Conservation (phyloP, 2,888 invertebrate species). For the Plebejus melissa region DNA sequence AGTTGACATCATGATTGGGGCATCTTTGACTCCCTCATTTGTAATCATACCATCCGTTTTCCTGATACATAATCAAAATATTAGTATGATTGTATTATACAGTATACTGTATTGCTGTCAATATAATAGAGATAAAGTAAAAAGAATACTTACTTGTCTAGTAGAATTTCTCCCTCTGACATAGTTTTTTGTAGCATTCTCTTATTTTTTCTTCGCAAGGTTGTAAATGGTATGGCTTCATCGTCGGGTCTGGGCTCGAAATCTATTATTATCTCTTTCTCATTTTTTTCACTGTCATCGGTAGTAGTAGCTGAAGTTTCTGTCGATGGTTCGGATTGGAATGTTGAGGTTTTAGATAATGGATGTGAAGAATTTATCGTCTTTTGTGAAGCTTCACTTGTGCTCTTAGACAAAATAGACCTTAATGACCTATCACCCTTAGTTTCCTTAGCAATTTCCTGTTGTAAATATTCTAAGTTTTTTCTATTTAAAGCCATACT, state of each 20-base stretch:
- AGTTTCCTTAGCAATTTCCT: slow-evolving; percentile 73
- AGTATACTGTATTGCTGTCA: not conserved
- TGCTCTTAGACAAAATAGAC: slow-evolving; percentile 69
- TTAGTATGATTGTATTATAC: not conserved
- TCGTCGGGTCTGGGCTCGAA: slow-evolving; percentile 87
- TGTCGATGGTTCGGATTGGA: slow-evolving; percentile 75
- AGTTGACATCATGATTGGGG: slow-evolving; percentile 75
- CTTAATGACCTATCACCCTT: slow-evolving; percentile 61
- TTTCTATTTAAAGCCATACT: slow-evolving; percentile 74
- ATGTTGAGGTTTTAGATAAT: slow-evolving; percentile 71
- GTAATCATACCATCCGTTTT: slow-evolving; percentile 68
- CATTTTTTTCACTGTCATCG: slow-evolving; percentile 80
- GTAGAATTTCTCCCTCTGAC: slow-evolving; percentile 88
- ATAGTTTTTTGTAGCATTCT: slow-evolving; percentile 85
- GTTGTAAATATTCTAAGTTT: slow-evolving; percentile 73
- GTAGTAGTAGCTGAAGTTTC: slow-evolving; percentile 75
- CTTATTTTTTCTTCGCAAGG: slow-evolving; percentile 70
- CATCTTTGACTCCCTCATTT: slow-evolving; percentile 69
- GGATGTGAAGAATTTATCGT: slow-evolving; percentile 63
- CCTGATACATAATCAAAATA: slow-evolving; percentile 47
- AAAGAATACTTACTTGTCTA: slow-evolving; percentile 71
- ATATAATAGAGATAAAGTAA: too few species aligned
- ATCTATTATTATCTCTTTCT: slow-evolving; percentile 91
- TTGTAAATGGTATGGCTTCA: slow-evolving; percentile 82
- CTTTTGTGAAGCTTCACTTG: slow-evolving; percentile 69